Evolutionary conservation across 2,113 vertebrate species (phyloP).

Genomic region (Lonchura striata): DNA sequence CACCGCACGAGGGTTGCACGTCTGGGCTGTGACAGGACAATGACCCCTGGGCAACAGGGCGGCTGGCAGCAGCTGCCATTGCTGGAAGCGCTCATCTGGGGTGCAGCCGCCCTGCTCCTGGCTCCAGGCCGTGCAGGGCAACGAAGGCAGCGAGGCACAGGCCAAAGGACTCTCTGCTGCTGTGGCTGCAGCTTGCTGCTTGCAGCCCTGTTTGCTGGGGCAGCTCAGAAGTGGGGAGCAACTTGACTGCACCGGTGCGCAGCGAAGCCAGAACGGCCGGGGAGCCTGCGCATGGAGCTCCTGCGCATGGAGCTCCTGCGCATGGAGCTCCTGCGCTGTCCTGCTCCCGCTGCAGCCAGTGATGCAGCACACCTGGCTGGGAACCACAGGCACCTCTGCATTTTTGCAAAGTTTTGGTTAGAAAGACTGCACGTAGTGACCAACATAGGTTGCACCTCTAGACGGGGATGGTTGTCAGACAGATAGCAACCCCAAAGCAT

Average conservation of each 20-base stretch:
- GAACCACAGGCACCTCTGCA: rapidly evolving
- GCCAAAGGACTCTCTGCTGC: neutral
- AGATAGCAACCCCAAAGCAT: neutral
- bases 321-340: rapidly evolving
- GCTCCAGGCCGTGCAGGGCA: rapidly evolving
- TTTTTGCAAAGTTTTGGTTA: rapidly evolving
- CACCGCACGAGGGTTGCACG: neutral
- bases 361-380: neutral
- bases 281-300: neutral
- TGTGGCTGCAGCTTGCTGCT: neutral
- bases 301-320: neutral
- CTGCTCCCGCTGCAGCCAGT: rapidly evolving
- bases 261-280: rapidly evolving
- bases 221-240: rapidly evolving
- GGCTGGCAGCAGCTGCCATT: slow-evolving; percentile 44
- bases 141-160: rapidly evolving
- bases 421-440: rapidly evolving
- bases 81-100: neutral
- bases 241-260: rapidly evolving
- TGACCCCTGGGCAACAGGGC: neutral
- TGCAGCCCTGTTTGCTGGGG: neutral
- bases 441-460: rapidly evolving
- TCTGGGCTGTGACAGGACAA: slow-evolving; percentile 21
- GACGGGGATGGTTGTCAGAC: neutral
- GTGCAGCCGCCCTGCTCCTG: neutral